Conservation (phyloP, 1,140 invertebrate genomes). For the Thrips palmi region DNA sequence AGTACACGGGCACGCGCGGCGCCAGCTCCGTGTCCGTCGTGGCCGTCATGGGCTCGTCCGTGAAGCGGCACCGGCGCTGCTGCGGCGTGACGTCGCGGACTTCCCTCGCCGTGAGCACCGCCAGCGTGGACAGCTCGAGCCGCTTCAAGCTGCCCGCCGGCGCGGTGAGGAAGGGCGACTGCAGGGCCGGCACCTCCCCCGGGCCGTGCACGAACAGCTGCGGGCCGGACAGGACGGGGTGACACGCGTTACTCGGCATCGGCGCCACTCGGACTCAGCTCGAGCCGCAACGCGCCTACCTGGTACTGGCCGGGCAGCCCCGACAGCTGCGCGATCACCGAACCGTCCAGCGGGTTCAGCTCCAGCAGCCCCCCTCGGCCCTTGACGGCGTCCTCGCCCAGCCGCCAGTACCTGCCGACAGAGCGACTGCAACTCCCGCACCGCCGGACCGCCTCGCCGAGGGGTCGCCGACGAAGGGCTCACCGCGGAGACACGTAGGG, state of each 20-base stretch:
- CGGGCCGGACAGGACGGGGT: constrained; percentile 5
- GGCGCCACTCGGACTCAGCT: too few species aligned
- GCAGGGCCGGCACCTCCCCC: constrained; percentile 34
- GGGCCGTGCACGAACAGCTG: constrained; percentile 36
- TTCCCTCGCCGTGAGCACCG: constrained; percentile 23
- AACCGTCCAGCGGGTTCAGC: constrained; percentile 45
- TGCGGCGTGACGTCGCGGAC: constrained; percentile 26
- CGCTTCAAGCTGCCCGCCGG: constrained; percentile 23
- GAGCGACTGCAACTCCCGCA: neutral
- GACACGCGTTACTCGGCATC: too few species aligned
- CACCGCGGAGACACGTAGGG: constrained; percentile 37
- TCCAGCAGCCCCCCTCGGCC: constrained; percentile 23
- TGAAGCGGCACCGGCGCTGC: constrained; percentile 42
- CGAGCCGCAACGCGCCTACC: constrained; percentile 22
- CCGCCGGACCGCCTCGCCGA: neutral
- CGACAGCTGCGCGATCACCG: constrained; percentile 47
- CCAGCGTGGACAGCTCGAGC: constrained; percentile 21
- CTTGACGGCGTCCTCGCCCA: constrained; percentile 17
- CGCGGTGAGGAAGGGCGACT: constrained; percentile 28
- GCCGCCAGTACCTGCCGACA: constrained; percentile 18
- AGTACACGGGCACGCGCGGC: constrained; percentile 41
- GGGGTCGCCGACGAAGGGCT: constrained; percentile 18
- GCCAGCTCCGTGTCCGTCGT: too few species aligned
- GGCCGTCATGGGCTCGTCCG: constrained; percentile 35
- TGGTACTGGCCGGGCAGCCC: constrained; percentile 39